Base-by-base conservation (phyloP, 1,140 invertebrate genomes). In the Philaenus spumarius region DNA sequence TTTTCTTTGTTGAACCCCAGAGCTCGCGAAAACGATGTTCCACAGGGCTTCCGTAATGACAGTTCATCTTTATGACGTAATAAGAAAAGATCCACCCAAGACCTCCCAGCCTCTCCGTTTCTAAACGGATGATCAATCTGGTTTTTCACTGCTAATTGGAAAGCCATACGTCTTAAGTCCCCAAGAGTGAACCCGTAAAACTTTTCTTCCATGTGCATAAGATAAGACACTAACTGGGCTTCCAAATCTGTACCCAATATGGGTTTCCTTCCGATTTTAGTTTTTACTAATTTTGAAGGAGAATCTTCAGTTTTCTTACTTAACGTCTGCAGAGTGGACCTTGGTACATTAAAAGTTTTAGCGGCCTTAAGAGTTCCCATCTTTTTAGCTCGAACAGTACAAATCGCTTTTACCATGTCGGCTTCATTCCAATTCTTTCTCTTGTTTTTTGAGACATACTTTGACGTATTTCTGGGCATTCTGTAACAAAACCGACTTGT, bases 1-100 rank as follows among this genome's bases (percentile, higher is more conserved):
- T 64, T 66, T 54, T 65, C 60, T 59, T 65, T 58, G 55, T 63
- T 69, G 61, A 73, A 72, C 5, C 64, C 66, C 56, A 62, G 56
- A 24, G 59, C 65, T 55, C 66, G 64, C 34, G 63, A 65, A 59
- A 59, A 50, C 4, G 68, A 69, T 24, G 64, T 67, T 56, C 65
- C 66, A 43, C 64, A 71, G 35, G 22, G 40, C 23, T 50, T 50
- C 4, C 47, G 20, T 24, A 23, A 14, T 12, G 47, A 24, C 26
- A 50, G 20, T 14, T 50, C 26, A 26, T 20, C 14, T 14, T 50
- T 50, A 37, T 64, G 39, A 2, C 62, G 40, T 46, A 59, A 40
- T 20, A 61, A 46, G 50, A 64, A 62, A 37, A 42, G 51, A 39
- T 22, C 15, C 20, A 59, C 35, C 57, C 60, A 61, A 5, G 52